phyloP scores from a whole-genome alignment of 2,797 vertebrate genomes.

The Sebastes hopkinsi region DNA sequence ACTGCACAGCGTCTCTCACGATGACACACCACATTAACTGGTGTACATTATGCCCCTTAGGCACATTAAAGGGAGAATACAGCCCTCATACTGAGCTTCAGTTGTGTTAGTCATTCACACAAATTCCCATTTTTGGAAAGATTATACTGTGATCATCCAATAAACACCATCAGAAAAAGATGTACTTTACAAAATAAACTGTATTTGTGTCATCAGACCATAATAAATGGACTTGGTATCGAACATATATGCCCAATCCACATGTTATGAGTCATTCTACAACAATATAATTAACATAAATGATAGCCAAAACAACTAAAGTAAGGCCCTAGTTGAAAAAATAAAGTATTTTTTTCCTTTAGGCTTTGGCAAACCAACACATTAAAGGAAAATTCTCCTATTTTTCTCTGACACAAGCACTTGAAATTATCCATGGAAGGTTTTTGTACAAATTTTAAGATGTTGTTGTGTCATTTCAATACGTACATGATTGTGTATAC shows the following conservation, averaged over 20 bases:
- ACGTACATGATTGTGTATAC: too few relatives aligned
- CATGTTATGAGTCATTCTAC: background rate
- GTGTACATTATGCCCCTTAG: background rate
- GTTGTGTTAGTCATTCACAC: background rate
- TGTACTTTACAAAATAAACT: background rate
- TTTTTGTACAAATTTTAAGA: background rate
- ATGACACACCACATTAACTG: slow-evolving; percentile 3
- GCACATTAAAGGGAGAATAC: background rate
- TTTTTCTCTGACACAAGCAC: too few relatives aligned
- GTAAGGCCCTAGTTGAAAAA: too few relatives aligned
- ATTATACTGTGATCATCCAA: background rate
- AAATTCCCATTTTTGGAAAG: background rate
- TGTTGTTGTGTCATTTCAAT: too few relatives aligned
- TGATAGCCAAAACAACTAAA: background rate
- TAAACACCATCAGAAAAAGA: background rate
- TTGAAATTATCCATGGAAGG: too few relatives aligned
- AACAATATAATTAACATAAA: background rate
- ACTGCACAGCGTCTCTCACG: background rate
- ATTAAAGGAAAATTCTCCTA: too few relatives aligned
- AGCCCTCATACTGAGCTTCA: background rate
- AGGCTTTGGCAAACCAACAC: too few relatives aligned
- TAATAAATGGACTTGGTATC: background rate
- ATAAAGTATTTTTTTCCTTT: too few relatives aligned
- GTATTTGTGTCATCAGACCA: background rate
- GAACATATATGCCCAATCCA: background rate